Conservation (phyloP, 2,888 invertebrate genomes). For the Danaus chrysippus region DNA sequence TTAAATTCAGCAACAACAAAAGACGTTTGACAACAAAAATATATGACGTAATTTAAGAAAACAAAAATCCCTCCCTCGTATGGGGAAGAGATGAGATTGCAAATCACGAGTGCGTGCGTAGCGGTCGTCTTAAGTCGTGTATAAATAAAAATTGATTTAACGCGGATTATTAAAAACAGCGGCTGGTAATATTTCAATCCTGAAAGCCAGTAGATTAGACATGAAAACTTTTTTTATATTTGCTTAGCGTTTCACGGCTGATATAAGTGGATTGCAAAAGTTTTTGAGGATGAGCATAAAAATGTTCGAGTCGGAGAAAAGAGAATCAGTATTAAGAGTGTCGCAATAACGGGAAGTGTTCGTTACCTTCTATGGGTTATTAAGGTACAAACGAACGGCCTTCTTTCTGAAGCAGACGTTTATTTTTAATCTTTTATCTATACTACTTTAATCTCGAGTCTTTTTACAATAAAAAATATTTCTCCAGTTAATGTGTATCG, state of each 20-base stretch:
- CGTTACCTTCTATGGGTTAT: slow-evolving; percentile 56
- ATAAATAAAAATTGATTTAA: slow-evolving; percentile 55
- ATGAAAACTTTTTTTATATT: slow-evolving; percentile 74
- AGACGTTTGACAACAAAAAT: slow-evolving; percentile 4
- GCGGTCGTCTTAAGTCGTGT: slow-evolving; percentile 42
- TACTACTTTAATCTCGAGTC: no score
- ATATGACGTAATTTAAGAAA: slow-evolving; percentile 8
- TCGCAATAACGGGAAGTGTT: slow-evolving; percentile 67
- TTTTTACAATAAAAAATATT: no score
- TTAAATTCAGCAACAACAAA: slow-evolving; percentile 12
- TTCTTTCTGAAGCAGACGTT: slow-evolving; percentile 10
- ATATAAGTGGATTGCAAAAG: slow-evolving; percentile 79
- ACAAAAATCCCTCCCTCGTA: slow-evolving; percentile 25
- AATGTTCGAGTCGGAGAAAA: slow-evolving; percentile 63
- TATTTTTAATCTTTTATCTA: not conserved
- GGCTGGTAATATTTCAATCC: slow-evolving; percentile 66
- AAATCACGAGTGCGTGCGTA: slow-evolving; percentile 33
- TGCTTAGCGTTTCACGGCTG: slow-evolving; percentile 75
- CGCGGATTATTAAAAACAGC: slow-evolving; percentile 71
- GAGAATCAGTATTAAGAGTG: slow-evolving; percentile 67
- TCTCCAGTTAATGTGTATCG: no score
- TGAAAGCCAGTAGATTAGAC: slow-evolving; percentile 75
- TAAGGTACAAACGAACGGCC: slow-evolving; percentile 35
- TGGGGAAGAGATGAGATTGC: slow-evolving; percentile 32
- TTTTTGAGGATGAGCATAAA: slow-evolving; percentile 75